Evolutionary conservation across 1,140 invertebrate genomes (phyloP).

Genomic region (Galleria mellonella): DNA sequence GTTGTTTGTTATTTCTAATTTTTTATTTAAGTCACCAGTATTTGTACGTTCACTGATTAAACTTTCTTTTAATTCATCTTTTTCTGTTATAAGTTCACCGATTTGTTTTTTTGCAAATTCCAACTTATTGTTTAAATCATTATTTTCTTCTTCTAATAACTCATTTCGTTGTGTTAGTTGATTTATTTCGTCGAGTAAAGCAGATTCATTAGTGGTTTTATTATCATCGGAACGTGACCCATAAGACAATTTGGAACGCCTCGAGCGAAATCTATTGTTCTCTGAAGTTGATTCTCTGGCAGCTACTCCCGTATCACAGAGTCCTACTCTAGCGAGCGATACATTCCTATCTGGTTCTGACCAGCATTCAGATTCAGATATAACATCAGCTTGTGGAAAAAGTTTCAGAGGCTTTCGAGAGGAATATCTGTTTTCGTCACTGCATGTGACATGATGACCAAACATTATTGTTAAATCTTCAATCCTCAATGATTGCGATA

Average conservation of each 20-base stretch:
- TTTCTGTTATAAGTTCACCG: slow-evolving; percentile 41
- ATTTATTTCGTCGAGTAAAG: slow-evolving; percentile 39
- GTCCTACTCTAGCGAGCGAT: slow-evolving; percentile 84
- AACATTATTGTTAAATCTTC: slow-evolving; percentile 69
- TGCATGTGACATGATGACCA: slow-evolving; percentile 58
- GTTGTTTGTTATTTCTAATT: slow-evolving; percentile 31
- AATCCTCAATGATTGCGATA: slow-evolving; percentile 60
- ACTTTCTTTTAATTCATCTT: slow-evolving; percentile 33
- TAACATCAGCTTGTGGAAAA: slow-evolving; percentile 61
- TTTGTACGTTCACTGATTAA: slow-evolving; percentile 29
- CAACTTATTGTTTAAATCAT: slow-evolving; percentile 41
- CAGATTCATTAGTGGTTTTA: slow-evolving; percentile 35
- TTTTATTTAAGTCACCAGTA: slow-evolving; percentile 31
- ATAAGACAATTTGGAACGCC: slow-evolving; percentile 46
- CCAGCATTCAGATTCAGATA: slow-evolving; percentile 88
- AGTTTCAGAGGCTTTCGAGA: slow-evolving; percentile 27
- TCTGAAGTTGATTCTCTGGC: slow-evolving; percentile 39
- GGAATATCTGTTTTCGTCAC: slow-evolving; percentile 31
- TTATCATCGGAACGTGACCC: slow-evolving; percentile 57
- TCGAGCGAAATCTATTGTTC: slow-evolving; percentile 27
- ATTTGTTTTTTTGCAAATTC: slow-evolving; percentile 42
- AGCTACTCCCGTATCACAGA: slow-evolving; percentile 66
- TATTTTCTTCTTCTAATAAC: slow-evolving; percentile 43
- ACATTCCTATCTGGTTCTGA: slow-evolving; percentile 89
- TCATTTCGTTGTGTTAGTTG: slow-evolving; percentile 33